Conservation (phyloP, 92 coral and sea anemone genomes). For the Meandrina meandrites region DNA sequence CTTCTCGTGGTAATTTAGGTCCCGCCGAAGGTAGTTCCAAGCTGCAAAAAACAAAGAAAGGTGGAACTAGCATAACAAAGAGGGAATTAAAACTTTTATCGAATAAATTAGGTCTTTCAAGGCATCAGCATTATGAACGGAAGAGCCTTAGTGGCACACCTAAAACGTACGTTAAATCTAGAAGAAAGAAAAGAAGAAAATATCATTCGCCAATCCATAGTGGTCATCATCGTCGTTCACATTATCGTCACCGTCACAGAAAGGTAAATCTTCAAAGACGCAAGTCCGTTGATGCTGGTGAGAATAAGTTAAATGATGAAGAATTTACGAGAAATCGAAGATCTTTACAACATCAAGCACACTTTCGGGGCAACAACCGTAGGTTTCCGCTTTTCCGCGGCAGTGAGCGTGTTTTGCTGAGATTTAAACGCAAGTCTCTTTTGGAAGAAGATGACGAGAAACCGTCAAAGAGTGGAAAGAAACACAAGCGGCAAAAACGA, state of each 20-base stretch:
- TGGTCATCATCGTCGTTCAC: background rate
- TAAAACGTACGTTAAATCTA: background rate
- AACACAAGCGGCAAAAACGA: constrained; percentile 14
- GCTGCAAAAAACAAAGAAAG: background rate
- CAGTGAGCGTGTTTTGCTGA: constrained; percentile 42
- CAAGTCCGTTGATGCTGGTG: background rate
- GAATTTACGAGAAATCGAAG: background rate
- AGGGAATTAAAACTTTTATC: background rate
- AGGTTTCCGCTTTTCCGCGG: constrained; percentile 1
- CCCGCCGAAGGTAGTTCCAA: background rate
- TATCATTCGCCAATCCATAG: background rate
- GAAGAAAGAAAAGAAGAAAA: constrained; percentile 30
- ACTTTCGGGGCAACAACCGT: background rate
- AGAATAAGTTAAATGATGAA: background rate
- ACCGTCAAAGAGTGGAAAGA: background rate
- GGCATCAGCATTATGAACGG: background rate
- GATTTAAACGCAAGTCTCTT: constrained; percentile 58
- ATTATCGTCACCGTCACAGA: background rate
- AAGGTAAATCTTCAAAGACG: background rate
- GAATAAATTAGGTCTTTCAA: background rate
- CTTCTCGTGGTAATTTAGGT: background rate
- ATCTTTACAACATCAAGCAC: background rate
- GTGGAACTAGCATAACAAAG: background rate
- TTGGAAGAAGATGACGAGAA: constrained; percentile 7
- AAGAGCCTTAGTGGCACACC: background rate